Evolutionary conservation across 2,797 vertebrate genomes (phyloP).

Genomic region (Nyctibius grandis): DNA sequence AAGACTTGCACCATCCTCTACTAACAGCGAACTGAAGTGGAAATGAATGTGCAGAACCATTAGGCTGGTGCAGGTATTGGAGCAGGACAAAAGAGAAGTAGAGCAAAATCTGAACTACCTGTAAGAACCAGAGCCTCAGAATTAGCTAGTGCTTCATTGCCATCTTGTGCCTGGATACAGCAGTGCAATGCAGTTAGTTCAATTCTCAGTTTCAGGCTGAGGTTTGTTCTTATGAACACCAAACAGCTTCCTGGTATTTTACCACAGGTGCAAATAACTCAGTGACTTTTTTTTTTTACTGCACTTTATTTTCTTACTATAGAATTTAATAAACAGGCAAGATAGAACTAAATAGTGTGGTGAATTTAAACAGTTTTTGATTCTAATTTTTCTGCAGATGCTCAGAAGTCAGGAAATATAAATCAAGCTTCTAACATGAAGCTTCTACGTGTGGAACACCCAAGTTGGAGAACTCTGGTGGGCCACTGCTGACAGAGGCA

Average conservation of each 20-base stretch:
- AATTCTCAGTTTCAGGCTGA: background rate
- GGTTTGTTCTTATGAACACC: background rate
- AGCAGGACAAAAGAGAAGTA: background rate
- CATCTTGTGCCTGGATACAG: conserved; percentile 64
- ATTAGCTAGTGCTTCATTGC: conserved; percentile 55
- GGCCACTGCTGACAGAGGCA: background rate
- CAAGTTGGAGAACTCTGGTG: rapidly evolving
- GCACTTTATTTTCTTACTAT: background rate
- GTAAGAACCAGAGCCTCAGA: background rate
- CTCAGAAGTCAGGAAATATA: background rate
- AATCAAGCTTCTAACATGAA: background rate
- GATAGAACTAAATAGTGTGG: background rate
- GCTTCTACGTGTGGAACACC: background rate
- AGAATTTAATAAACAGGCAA: background rate
- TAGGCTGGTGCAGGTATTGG: background rate
- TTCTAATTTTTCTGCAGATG: background rate
- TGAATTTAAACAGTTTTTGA: background rate
- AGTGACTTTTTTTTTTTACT: background rate
- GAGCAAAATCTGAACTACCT: background rate
- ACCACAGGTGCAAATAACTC: background rate
- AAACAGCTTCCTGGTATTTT: background rate
- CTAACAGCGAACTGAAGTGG: background rate
- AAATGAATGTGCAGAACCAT: background rate
- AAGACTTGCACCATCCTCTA: background rate
- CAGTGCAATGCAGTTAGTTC: background rate